These are phyloP conservation scores for Tortrix viridana DNA, from an alignment of 2,888 invertebrate genomes.

Conservation along the genomic window DNA sequence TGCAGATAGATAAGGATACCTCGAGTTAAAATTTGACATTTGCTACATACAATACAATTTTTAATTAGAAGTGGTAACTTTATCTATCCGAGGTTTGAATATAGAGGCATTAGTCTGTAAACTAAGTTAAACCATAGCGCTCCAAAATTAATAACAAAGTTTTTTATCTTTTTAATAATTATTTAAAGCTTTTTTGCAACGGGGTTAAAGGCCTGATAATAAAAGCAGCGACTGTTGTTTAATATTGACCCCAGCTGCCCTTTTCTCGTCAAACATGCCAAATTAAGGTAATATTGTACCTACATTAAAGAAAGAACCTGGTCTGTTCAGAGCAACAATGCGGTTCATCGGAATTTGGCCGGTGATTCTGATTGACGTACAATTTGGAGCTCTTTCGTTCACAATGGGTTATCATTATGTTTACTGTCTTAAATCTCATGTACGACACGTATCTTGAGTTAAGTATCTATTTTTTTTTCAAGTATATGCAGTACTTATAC, in stretches of 20 bases:
- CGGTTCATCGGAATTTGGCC: conserved; percentile 48
- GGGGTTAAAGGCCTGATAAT: conserved; percentile 52
- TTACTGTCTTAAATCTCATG: conserved; percentile 56
- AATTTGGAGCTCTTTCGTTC: conserved; percentile 59
- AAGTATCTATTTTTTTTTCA: conserved; percentile 1
- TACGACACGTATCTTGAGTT: conserved; percentile 23
- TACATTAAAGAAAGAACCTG: background rate
- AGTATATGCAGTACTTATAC: background rate
- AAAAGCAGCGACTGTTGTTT: conserved; percentile 5
- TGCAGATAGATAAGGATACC: no score
- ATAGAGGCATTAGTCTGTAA: no score
- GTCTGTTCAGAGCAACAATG: conserved; percentile 46
- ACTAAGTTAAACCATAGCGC: background rate
- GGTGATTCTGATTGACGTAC: conserved; percentile 69
- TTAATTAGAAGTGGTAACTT: no score
- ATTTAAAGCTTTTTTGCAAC: conserved; percentile 41
- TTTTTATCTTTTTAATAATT: no score
- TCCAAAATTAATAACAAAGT: background rate
- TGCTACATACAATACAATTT: no score
- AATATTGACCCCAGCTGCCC: conserved; percentile 54
- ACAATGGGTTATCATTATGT: conserved; percentile 62
- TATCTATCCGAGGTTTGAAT: no score
- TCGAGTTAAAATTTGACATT: no score
- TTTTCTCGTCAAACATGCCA: conserved; percentile 55
- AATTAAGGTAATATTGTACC: conserved; percentile 64